These are phyloP conservation scores for Microctonus brassicae DNA, from an alignment of 2,888 invertebrate genomes.

Conservation along the genomic window DNA sequence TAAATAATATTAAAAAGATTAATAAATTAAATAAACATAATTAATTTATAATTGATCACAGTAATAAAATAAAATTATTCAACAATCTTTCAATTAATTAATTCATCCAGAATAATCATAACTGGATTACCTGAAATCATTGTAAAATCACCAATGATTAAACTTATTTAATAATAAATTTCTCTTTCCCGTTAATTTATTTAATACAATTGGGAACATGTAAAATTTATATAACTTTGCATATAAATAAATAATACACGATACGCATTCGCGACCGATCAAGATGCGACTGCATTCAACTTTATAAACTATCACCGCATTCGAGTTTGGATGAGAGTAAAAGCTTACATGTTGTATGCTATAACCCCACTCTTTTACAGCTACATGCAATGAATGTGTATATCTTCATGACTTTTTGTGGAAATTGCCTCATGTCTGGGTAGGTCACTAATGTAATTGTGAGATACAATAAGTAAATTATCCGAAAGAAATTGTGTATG, in stretches of 20 bases:
- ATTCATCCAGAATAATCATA: background rate
- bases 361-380: conserved; percentile 16
- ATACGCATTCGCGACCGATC: conserved; percentile 35
- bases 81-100: background rate
- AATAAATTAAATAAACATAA: background rate
- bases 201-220: background rate
- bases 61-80: background rate
- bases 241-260: conserved; percentile 22
- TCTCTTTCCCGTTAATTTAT: background rate
- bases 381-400: background rate
- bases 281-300: conserved; percentile 45
- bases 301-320: conserved; percentile 43
- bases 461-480: conserved; percentile 33
- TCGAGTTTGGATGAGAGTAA: conserved; percentile 21
- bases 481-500: conserved; percentile 33
- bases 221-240: background rate
- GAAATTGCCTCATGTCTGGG: conserved; percentile 22
- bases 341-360: conserved; percentile 15
- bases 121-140: background rate
- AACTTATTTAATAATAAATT: background rate
- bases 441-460: conserved; percentile 55
- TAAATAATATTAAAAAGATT: background rate
- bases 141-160: background rate
- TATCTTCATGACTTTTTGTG: background rate
- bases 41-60: too few relatives aligned